These are phyloP conservation scores for Macrophya annulata DNA, from an alignment of 2,888 invertebrate genomes.

Conservation along the genomic window DNA sequence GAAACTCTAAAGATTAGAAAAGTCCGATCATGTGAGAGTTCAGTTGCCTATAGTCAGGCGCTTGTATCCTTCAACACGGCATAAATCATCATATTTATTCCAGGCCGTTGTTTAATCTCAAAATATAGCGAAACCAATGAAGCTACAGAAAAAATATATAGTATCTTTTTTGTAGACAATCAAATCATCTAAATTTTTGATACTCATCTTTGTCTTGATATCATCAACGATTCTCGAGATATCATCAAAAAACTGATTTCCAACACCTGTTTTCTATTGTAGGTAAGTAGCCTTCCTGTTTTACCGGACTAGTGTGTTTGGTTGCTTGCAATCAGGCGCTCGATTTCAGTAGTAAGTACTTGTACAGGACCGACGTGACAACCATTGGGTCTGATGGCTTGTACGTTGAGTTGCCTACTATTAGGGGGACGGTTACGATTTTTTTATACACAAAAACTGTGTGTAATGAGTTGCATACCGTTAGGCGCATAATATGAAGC, in stretches of 20 bases:
- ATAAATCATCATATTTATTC: too few relatives aligned
- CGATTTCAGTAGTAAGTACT: conserved; percentile 1
- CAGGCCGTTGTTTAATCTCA: not conserved
- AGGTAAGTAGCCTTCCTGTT: not conserved
- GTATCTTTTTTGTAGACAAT: not conserved
- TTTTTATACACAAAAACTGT: not conserved
- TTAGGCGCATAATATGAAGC: not conserved
- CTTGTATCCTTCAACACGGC: too few relatives aligned
- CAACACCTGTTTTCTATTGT: not conserved
- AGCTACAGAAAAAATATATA: not conserved
- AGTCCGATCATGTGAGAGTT: too few relatives aligned
- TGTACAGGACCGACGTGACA: not conserved
- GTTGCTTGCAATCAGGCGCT: not conserved
- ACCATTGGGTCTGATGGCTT: not conserved
- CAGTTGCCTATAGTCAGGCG: too few relatives aligned
- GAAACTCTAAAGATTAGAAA: too few relatives aligned
- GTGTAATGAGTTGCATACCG: not conserved
- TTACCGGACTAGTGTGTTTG: not conserved
- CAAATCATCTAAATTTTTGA: not conserved
- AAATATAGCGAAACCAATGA: not conserved
- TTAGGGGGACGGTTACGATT: not conserved
- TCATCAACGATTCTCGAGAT: not conserved
- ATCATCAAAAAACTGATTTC: not conserved
- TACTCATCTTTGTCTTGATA: not conserved
- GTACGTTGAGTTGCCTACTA: not conserved